Conservation (phyloP, 2,888 invertebrate species). For the Pollenia angustigena region DNA sequence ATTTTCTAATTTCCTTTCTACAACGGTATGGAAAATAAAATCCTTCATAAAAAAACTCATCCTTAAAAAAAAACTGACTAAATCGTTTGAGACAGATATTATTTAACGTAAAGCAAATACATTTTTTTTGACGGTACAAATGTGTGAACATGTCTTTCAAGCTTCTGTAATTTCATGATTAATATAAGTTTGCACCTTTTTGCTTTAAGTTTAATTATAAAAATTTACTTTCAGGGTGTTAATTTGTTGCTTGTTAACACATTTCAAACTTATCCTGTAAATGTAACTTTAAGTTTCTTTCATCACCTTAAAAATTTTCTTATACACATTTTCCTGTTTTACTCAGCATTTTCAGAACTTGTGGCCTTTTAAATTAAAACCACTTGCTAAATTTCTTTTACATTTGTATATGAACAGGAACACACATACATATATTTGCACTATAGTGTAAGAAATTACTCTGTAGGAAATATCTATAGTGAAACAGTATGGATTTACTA, state of each 20-base stretch:
- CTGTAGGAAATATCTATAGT: too few relatives aligned
- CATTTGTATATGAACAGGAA: not conserved
- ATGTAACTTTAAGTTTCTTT: constrained; percentile 28
- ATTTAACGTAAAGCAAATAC: not conserved
- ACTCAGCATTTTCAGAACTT: constrained; percentile 3
- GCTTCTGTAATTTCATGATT: not conserved
- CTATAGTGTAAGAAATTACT: too few relatives aligned
- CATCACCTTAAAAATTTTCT: constrained; percentile 14
- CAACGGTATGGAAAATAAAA: not conserved
- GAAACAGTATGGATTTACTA: too few relatives aligned
- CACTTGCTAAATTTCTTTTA: not conserved
- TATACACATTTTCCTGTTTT: not conserved
- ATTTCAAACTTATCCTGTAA: constrained; percentile 8
- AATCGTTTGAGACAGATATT: not conserved
- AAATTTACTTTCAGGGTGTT: constrained; percentile 17
- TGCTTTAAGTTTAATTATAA: constrained; percentile 22
- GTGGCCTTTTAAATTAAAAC: constrained; percentile 29
- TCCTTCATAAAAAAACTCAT: not conserved
- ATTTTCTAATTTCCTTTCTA: constrained; percentile 58
- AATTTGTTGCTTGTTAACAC: constrained; percentile 41
- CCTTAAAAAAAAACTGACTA: not conserved
- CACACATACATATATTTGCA: not conserved
- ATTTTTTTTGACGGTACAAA: too few relatives aligned
- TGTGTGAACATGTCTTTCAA: not conserved
- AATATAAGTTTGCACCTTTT: not conserved